These are phyloP conservation scores for Chloroceryle aenea DNA, from an alignment of 2,113 vertebrate genomes.

Conservation along the genomic window DNA sequence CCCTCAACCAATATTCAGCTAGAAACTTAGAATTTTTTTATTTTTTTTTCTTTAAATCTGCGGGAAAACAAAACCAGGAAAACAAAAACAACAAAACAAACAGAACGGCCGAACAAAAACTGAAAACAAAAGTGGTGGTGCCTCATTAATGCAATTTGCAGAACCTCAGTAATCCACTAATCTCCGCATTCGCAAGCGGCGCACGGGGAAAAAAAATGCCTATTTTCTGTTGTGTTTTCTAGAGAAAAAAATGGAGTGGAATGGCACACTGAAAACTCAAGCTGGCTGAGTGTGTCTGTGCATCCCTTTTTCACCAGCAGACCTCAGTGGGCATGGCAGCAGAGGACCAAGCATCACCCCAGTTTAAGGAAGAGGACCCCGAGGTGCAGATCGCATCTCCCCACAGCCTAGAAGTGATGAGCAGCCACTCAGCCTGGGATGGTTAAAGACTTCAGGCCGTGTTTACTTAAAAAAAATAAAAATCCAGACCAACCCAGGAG, in stretches of 20 bases:
- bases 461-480: neutral
- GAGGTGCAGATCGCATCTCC: neutral
- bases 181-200: neutral
- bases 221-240: neutral
- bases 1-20: constrained; percentile 75
- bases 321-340: neutral
- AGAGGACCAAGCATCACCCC: accelerated
- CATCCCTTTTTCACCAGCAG: neutral
- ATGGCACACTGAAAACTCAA: neutral
- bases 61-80: neutral
- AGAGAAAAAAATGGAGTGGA: neutral
- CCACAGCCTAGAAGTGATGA: neutral
- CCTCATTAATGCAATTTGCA: constrained; percentile 3
- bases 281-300: no score
- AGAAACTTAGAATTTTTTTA: constrained; percentile 54
- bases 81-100: neutral
- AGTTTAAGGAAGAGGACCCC: accelerated
- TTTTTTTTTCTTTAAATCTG: constrained; percentile 66
- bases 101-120: constrained; percentile 39
- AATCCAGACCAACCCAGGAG: neutral
- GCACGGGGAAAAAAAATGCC: neutral
- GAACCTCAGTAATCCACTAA: neutral
- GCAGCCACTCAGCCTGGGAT: neutral
- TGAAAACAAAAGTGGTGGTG: constrained; percentile 32
- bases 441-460: neutral